A percentile compares a stretch with the other conserved stretches of the same genome.
Evolutionary conservation across 2,797 vertebrate species (phyloP).

Genomic region (Mormyrops boulengeri): DNA sequence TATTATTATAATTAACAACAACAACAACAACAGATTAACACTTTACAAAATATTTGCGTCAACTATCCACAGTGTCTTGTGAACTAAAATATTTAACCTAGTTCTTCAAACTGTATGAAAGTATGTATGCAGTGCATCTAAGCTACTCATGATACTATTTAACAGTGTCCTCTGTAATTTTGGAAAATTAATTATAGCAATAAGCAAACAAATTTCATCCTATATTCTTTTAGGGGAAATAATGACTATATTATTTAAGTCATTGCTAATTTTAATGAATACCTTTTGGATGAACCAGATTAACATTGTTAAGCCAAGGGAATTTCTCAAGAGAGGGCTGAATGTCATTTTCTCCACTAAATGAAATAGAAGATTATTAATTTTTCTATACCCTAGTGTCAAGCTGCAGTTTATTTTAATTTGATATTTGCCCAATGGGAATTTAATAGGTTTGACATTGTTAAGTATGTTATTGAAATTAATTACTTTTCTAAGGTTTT

Average conservation of each 20-base stretch:
- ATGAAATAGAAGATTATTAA: conserved; percentile 25
- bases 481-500: conserved; percentile 29
- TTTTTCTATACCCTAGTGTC: conserved; percentile 25
- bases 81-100: not conserved
- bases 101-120: not conserved
- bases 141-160: not conserved
- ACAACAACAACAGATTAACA: not conserved
- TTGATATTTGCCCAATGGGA: conserved; percentile 30
- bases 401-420: conserved; percentile 27
- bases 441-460: conserved; percentile 27
- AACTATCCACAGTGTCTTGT: not conserved
- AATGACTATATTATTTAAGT: conserved; percentile 10
- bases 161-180: not conserved
- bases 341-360: conserved; percentile 21
- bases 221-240: conserved; percentile 4
- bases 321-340: conserved; percentile 16
- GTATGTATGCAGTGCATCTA: not conserved
- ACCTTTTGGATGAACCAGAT: conserved; percentile 20
- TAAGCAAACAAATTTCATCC: conserved; percentile 8
- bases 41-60: not conserved
- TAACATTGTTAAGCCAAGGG: conserved; percentile 12
- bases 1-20: not conserved
- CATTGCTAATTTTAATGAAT: conserved; percentile 23
- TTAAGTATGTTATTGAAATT: conserved; percentile 32
- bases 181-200: not conserved